Evolutionary conservation across 2,888 invertebrate species (phyloP), one percentile per base, ranked within the genome.

Genomic region (Crepidodera aurea): DNA sequence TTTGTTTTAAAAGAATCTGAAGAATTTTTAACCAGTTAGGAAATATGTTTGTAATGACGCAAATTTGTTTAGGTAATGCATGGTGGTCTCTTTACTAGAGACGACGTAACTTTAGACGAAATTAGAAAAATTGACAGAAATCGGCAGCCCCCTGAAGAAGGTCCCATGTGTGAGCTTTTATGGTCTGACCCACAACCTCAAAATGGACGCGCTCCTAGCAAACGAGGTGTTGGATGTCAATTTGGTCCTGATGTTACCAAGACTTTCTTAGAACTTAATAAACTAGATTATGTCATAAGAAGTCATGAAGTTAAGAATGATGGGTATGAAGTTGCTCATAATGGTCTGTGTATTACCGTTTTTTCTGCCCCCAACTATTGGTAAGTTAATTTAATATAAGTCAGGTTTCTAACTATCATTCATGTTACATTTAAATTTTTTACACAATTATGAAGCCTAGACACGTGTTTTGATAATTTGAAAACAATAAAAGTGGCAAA

Each of bases 351-450:
- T 80, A 94, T 98, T 78, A 99, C 99, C 8, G 97, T 99, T 48
- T 99, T 99, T 86, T 98, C 98, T 1, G 99, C 99, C 72, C 99
- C 99, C 69, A 99, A 99, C 82, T 99, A 99, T 87, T 99, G 98
- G 96, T 96, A 81, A 81, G 83, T 54, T 22, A 32, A 39, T 22
- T 22, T n/a, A n/a, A n/a, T n/a, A n/a, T n/a, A n/a, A n/a, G n/a
- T n/a, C n/a, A 50, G 6, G 32, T 37, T 53, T 54, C 6, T 29
- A 3, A 29, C 1, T 15, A 12, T 10, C 32, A 13, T 16, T 27
- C 18, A 10, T n/a, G 13, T 18, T 16, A n/a, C n/a, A n/a, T n/a
- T n/a, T n/a, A n/a, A n/a, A n/a, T n/a, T n/a, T n/a, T n/a, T n/a
- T n/a, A n/a, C n/a, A n/a, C n/a, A n/a, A n/a, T n/a, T n/a, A n/a